Percentiles rank a stretch among this genome's conserved stretches.
These are phyloP conservation scores for Brachyopa scutellaris DNA, from an alignment of 2,888 invertebrate species.

Conservation along the genomic window DNA sequence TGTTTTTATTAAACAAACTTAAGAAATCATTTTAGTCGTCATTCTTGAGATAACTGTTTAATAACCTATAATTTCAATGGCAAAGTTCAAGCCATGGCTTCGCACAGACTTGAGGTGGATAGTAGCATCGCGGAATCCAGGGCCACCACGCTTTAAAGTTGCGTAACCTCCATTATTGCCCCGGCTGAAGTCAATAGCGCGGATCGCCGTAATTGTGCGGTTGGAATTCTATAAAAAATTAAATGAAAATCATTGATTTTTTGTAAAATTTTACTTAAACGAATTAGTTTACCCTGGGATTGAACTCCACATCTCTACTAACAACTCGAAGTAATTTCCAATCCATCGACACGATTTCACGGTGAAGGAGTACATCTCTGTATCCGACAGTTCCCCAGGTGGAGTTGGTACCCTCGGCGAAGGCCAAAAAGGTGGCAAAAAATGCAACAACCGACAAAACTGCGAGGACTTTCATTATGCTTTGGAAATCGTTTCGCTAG, in stretches of 20 bases:
- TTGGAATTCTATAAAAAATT: constrained; percentile 42
- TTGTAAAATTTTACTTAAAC: background rate
- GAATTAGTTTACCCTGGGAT: constrained; percentile 36
- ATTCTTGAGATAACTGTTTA: too few relatives aligned
- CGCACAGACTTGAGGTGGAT: constrained; percentile 81
- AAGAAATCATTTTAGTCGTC: too few relatives aligned
- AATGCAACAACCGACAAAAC: constrained; percentile 48
- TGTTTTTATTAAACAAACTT: too few relatives aligned
- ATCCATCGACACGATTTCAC: constrained; percentile 46
- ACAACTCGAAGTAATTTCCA: constrained; percentile 64
- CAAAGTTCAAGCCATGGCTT: constrained; percentile 79
- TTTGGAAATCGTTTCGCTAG: too few relatives aligned
- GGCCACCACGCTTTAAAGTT: constrained; percentile 78
- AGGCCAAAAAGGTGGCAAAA: constrained; percentile 34
- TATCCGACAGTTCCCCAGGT: constrained; percentile 45
- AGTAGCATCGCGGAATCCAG: constrained; percentile 77
- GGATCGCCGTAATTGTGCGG: constrained; percentile 47
- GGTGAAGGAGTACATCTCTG: constrained; percentile 46
- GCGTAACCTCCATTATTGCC: constrained; percentile 79
- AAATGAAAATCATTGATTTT: too few relatives aligned
- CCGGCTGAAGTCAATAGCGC: constrained; percentile 27
- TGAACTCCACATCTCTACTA: constrained; percentile 49
- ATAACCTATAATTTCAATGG: constrained; percentile 79
- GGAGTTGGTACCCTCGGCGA: constrained; percentile 29
- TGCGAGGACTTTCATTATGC: constrained; percentile 49